Evolutionary conservation across 2,888 invertebrate species (phyloP).

Genomic region (Entomobrya proxima): DNA sequence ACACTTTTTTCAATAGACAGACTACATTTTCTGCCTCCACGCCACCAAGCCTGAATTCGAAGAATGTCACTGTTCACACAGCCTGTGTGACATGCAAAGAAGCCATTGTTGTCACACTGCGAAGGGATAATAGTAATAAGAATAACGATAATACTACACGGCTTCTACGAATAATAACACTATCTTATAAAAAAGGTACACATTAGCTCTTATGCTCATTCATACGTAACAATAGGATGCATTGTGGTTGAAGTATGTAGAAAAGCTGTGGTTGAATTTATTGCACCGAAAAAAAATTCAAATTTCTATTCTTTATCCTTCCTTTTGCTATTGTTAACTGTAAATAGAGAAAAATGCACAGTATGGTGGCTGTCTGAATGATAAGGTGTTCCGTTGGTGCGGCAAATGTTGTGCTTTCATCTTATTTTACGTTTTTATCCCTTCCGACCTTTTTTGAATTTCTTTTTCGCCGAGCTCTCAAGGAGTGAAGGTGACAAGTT

Average conservation of each 20-base stretch:
- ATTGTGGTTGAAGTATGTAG: not conserved
- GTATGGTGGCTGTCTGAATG: not conserved
- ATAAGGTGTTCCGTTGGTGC: constrained; percentile 23
- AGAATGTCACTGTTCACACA: not conserved
- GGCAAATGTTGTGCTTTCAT: constrained; percentile 23
- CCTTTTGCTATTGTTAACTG: not conserved
- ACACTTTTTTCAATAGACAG: not conserved
- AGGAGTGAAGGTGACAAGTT: constrained; percentile 46
- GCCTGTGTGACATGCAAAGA: constrained; percentile 11
- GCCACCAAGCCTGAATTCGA: no score
- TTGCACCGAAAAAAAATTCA: constrained; percentile 35
- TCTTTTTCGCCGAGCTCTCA: constrained; percentile 18
- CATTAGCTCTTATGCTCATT: not conserved
- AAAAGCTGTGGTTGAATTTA: not conserved
- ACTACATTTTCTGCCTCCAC: no score
- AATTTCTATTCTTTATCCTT: not conserved
- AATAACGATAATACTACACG: not conserved
- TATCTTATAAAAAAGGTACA: not conserved
- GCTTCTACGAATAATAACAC: no score
- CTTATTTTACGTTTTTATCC: constrained; percentile 1
- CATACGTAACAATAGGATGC: constrained; percentile 7
- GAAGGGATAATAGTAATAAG: not conserved
- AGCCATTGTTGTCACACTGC: constrained; percentile 8
- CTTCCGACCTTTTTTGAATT: constrained; percentile 12
- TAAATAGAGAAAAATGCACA: not conserved